Evolutionary conservation across 1,140 invertebrate genomes (phyloP).

Genomic region (Zaprionus camerounensis): DNA sequence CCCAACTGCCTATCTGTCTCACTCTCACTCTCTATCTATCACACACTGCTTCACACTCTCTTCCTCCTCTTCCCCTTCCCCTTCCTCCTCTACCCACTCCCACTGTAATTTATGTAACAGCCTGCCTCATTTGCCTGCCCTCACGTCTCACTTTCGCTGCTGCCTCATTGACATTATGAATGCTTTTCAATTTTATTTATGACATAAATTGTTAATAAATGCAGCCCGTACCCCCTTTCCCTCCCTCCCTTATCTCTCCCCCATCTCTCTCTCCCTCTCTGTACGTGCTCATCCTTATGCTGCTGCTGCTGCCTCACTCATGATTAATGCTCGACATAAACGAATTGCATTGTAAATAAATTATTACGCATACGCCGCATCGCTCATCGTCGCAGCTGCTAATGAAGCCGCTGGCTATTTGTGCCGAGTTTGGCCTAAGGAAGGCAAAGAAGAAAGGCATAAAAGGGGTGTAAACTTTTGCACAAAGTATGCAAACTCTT

Average conservation of each 20-base stretch:
- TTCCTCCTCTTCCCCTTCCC: not conserved
- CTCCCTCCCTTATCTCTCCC: not conserved
- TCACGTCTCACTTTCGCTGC: constrained; percentile 30
- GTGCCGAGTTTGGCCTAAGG: constrained; percentile 2
- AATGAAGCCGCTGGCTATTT: constrained; percentile 77
- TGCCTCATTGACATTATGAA: constrained; percentile 69
- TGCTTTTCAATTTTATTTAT: constrained; percentile 80
- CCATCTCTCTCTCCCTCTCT: not conserved
- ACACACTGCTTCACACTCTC: not conserved
- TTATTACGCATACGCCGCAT: constrained; percentile 73
- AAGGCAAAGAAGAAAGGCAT: not conserved
- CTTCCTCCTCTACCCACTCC: not conserved
- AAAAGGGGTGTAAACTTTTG: constrained; percentile 8
- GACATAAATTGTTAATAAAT: constrained; percentile 81
- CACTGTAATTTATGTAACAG: constrained; percentile 57
- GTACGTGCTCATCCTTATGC: constrained; percentile 36
- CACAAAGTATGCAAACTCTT: constrained; percentile 41
- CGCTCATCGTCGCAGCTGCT: constrained; percentile 46
- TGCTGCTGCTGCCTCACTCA: constrained; percentile 30
- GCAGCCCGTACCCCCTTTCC: constrained; percentile 30
- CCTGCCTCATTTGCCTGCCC: constrained; percentile 55
- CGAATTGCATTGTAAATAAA: constrained; percentile 82
- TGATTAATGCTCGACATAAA: constrained; percentile 75
- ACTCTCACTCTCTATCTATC: not conserved
- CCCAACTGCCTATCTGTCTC: not conserved